Base-by-base conservation (phyloP, 2,113 vertebrate genomes). In the Piaya cayana region DNA sequence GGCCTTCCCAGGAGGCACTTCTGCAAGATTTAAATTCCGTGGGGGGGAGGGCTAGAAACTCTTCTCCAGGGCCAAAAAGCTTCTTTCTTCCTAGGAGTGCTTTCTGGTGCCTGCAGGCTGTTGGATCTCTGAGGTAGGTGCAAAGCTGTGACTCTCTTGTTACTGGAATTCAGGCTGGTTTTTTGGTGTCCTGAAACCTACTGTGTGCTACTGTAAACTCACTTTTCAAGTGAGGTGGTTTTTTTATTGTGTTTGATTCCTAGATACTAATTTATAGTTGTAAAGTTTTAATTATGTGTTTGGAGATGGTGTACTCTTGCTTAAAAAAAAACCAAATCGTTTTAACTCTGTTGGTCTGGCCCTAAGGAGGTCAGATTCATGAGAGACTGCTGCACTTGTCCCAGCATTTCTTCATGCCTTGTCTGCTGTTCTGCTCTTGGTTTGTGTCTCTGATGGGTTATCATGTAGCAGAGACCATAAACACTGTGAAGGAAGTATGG, bases 61-160 rank as follows among this genome's bases (percentile, higher is more conserved):
- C 4, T 45, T 1, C 1, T 2, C 1, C 6, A 22, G 30, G 9
- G 0, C 12, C 5, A 42, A 15, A 1, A 3, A 1, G 55, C 12
- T 79, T 36, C 8, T 62, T 6, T 32, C 2, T 5, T 5, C 1
- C 2, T 6, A 3, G 3, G 9, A 12, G 3, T n/a, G 2, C 3
- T 43, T 60, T 7, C 2, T 79, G 4, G 9, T 72, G 7, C 2
- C 30, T 39, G 3, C 5, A 27, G 47, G 14, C 14, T 15, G 47
- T 18, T 62, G 39, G 22, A 5, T 2, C 2, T 64, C 10, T 43
- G 34, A 60, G 27, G 30, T 45, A 71, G 25, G 45, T 62, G n/a
- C 2, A 8, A 79, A 88, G n/a, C 39, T 4, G 7, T 20, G 4
- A 22, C 1, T 59, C 2, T 89, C 3, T 18, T 58, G 0, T 65